These are phyloP conservation scores for Rhinichthys osculus DNA, from an alignment of 2,797 vertebrate species.

Conservation along the genomic window DNA sequence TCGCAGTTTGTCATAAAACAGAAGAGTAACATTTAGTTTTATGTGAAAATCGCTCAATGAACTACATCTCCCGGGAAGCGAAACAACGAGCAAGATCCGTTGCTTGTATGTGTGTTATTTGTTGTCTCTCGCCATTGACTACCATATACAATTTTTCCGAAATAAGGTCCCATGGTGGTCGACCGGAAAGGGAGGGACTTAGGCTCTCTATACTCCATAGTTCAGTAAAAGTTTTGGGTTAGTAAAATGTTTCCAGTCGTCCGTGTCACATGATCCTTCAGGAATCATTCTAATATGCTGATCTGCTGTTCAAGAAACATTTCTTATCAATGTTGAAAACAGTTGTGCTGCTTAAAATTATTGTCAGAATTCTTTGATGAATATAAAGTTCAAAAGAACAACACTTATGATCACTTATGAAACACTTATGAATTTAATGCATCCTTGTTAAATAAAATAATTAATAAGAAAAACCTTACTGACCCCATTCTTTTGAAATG, in stretches of 20 bases:
- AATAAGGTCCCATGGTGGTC: no score
- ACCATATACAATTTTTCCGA: no score
- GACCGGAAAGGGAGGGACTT: no score
- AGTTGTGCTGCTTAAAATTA: not conserved
- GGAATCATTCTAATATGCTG: not conserved
- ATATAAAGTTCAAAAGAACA: not conserved
- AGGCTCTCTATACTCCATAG: no score
- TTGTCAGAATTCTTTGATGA: not conserved
- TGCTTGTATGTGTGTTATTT: no score
- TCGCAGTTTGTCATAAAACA: no score
- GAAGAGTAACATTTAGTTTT: no score
- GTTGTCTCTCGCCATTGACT: no score
- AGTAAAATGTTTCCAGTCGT: not conserved
- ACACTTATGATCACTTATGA: not conserved
- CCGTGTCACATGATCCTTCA: not conserved
- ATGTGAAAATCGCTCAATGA: no score
- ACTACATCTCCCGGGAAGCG: no score
- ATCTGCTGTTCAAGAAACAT: not conserved
- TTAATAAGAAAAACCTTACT: not conserved
- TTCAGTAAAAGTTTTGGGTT: no score
- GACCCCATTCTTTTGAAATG: not conserved
- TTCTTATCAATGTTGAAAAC: not conserved
- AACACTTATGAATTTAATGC: not conserved
- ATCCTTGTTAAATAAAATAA: not conserved
- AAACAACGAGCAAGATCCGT: no score